Evolutionary conservation across 1,140 invertebrate genomes (phyloP).

Genomic region (Agrilus planipennis): DNA sequence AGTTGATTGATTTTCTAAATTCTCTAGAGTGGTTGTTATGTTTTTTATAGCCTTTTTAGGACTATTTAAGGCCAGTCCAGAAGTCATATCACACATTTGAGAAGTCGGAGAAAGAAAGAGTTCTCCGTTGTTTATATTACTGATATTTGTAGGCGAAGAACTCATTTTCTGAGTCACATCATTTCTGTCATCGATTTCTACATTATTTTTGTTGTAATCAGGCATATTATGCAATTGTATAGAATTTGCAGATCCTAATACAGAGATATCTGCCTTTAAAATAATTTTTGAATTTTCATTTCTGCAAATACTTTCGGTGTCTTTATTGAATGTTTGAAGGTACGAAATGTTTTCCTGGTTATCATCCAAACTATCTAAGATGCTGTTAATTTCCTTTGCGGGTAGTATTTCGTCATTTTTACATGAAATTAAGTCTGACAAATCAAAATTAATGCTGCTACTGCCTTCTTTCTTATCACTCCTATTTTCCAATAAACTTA

Average conservation of each 20-base stretch:
- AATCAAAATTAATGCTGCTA: conserved; percentile 12
- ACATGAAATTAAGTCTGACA: conserved; percentile 14
- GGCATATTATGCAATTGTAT: conserved; percentile 13
- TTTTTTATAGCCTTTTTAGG: conserved; percentile 24
- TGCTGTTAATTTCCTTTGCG: conserved; percentile 15
- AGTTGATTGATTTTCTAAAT: conserved; percentile 1
- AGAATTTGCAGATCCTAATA: conserved; percentile 18
- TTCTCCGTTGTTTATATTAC: conserved; percentile 11
- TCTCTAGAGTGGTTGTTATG: conserved; percentile 18
- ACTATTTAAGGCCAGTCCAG: conserved; percentile 31
- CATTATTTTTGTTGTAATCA: no score
- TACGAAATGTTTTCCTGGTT: conserved; percentile 8
- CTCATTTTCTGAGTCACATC: conserved; percentile 3
- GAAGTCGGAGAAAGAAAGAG: conserved; percentile 36
- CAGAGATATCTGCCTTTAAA: conserved; percentile 14
- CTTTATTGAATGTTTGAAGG: neutral
- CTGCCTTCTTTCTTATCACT: conserved; percentile 17
- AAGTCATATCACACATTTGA: conserved; percentile 41
- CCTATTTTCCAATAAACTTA: conserved; percentile 14
- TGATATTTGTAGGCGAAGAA: no score
- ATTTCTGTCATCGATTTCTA: conserved; percentile 2
- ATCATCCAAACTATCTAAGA: conserved; percentile 13
- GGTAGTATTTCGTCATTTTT: conserved; percentile 13
- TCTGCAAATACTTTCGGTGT: neutral
- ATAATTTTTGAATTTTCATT: conserved; percentile 1